Conservation (phyloP, 1,140 invertebrate genomes). For the Alviniconcha marisindica region DNA sequence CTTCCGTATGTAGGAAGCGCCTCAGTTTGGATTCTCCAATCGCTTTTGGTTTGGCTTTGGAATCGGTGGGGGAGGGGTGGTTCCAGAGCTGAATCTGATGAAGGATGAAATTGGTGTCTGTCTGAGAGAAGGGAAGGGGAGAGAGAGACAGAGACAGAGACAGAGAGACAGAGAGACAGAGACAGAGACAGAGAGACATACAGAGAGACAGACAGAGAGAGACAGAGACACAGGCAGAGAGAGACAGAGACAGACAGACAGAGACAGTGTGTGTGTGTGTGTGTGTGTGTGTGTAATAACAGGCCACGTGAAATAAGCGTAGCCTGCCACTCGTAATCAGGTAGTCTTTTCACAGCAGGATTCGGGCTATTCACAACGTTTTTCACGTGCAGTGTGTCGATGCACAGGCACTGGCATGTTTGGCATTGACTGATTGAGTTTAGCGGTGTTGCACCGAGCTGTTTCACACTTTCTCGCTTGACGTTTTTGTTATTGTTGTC, state of each 20-base stretch:
- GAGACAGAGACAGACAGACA: not conserved
- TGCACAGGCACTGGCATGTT: too few relatives aligned
- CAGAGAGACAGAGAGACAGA: not conserved
- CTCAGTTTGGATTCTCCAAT: not conserved
- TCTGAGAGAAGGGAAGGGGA: not conserved
- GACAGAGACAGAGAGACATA: not conserved
- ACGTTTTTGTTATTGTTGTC: too few relatives aligned
- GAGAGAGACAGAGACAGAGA: not conserved
- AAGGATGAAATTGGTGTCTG: not conserved
- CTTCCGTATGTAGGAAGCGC: conserved; percentile 1
- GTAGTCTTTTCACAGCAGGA: too few relatives aligned
- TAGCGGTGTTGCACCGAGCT: too few relatives aligned
- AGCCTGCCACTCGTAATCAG: too few relatives aligned
- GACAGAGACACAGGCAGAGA: not conserved
- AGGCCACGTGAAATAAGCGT: too few relatives aligned
- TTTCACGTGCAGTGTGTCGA: too few relatives aligned
- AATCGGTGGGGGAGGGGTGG: too few relatives aligned
- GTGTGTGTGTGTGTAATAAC: conserved; percentile 15
- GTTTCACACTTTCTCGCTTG: too few relatives aligned
- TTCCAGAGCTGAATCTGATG: not conserved
- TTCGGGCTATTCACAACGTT: too few relatives aligned
- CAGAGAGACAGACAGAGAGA: not conserved
- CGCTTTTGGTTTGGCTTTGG: not conserved
- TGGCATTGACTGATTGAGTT: too few relatives aligned
- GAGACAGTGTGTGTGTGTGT: not conserved